phyloP scores from a whole-genome alignment of 2,888 invertebrate species.

The Ceraclea dissimilis region DNA sequence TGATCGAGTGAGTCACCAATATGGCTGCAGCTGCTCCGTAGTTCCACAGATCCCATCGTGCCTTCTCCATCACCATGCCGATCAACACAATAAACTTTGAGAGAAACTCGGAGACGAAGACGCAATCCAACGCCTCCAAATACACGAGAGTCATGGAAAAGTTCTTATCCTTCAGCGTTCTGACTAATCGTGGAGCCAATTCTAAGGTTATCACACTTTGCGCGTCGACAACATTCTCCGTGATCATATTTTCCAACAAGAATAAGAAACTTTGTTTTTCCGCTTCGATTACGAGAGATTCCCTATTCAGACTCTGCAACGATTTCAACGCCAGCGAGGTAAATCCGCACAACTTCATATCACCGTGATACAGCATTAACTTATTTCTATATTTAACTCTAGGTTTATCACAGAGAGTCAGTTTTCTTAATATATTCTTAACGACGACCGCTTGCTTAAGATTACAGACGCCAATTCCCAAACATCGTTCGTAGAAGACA shows the following conservation, averaged over 20 bases:
- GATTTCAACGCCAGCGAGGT: not conserved
- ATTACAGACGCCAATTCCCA: slow-evolving; percentile 9
- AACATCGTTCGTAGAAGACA: slow-evolving; percentile 13
- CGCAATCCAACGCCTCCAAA: not conserved
- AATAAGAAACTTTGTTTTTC: not conserved
- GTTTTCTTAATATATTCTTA: slow-evolving; percentile 6
- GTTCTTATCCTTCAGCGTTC: not conserved
- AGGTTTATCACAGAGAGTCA: slow-evolving; percentile 2
- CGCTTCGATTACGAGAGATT: not conserved
- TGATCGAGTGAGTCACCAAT: not conserved
- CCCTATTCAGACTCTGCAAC: not conserved
- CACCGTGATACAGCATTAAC: not conserved
- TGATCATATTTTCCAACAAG: not conserved
- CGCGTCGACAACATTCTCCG: not conserved
- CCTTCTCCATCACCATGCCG: not conserved
- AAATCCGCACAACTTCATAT: not conserved
- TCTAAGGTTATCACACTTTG: not conserved
- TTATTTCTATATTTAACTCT: not conserved
- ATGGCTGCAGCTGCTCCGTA: not conserved
- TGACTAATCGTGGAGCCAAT: not conserved
- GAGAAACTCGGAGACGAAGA: not conserved
- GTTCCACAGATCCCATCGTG: not conserved
- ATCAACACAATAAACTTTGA: not conserved
- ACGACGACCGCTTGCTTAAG: slow-evolving; percentile 7
- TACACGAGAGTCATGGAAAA: not conserved